These are phyloP conservation scores for Dromius quadrimaculatus DNA, from an alignment of 2,888 invertebrate genomes.

Conservation along the genomic window DNA sequence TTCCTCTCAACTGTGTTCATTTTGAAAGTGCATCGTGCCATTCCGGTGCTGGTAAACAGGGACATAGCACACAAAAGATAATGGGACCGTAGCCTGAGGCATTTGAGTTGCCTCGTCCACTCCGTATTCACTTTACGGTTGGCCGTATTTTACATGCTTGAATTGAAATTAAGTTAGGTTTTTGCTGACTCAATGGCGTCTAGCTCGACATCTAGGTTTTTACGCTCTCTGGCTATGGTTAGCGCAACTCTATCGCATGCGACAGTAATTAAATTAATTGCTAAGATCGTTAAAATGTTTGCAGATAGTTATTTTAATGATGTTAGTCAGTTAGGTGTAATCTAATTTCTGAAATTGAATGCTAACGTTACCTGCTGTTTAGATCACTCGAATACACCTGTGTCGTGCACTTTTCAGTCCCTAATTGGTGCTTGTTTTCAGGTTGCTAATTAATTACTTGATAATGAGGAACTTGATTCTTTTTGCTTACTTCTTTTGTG, in stretches of 20 bases:
- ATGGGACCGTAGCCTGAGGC: too few relatives aligned
- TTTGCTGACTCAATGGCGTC: not conserved
- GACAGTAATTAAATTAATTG: slow-evolving; percentile 17
- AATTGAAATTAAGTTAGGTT: slow-evolving; percentile 29
- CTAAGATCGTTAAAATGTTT: slow-evolving; percentile 23
- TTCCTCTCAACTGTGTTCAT: slow-evolving; percentile 35
- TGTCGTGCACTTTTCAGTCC: not conserved
- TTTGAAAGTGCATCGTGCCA: slow-evolving; percentile 40
- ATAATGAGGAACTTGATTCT: too few relatives aligned
- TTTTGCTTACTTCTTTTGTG: too few relatives aligned
- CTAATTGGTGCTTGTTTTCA: slow-evolving; percentile 6
- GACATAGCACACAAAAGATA: slow-evolving; percentile 18
- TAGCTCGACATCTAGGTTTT: slow-evolving; percentile 7
- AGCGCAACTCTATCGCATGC: not conserved
- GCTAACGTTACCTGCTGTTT: too few relatives aligned
- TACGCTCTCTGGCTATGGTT: not conserved
- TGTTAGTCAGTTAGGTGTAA: not conserved
- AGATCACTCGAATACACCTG: slow-evolving; percentile 5
- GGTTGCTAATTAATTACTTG: not conserved
- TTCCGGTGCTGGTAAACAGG: slow-evolving; percentile 26
- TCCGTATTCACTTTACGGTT: slow-evolving; percentile 7
- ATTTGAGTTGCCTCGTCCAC: slow-evolving; percentile 31
- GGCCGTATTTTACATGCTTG: slow-evolving; percentile 34
- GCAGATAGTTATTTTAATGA: slow-evolving; percentile 27
- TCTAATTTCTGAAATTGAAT: slow-evolving; percentile 10